phyloP scores from a whole-genome alignment of 2,888 invertebrate species.

The Hedya salicella region DNA sequence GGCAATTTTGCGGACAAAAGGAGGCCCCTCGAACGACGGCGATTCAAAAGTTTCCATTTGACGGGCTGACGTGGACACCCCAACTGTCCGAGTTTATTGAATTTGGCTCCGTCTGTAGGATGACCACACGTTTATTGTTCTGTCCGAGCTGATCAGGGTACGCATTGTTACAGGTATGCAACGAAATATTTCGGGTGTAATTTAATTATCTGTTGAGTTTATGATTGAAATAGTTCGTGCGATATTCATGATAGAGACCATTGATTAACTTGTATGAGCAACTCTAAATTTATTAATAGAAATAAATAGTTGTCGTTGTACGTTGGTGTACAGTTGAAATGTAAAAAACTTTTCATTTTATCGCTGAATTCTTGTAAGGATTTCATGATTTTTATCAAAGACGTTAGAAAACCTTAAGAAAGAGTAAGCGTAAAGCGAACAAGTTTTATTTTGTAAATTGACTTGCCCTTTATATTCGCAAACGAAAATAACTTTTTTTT shows the following conservation, averaged over 20 bases:
- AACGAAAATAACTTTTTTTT: too few species aligned
- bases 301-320: too few species aligned
- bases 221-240: conserved; percentile 41
- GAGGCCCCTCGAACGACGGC: conserved; percentile 70
- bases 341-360: too few species aligned
- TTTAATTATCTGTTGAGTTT: conserved; percentile 54
- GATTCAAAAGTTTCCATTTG: conserved; percentile 79
- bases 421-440: too few species aligned
- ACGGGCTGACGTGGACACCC: conserved; percentile 63
- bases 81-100: conserved; percentile 76
- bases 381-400: too few species aligned
- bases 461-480: too few species aligned
- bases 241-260: conserved; percentile 18
- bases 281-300: background rate
- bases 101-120: conserved; percentile 70
- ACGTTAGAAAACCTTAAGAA: too few species aligned
- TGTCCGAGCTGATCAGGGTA: conserved; percentile 70
- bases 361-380: too few species aligned
- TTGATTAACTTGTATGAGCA: conserved; percentile 19
- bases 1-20: conserved; percentile 83
- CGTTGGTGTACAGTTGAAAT: too few species aligned
- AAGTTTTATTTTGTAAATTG: too few species aligned
- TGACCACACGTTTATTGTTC: conserved; percentile 80
- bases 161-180: conserved; percentile 63
- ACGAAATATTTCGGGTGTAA: conserved; percentile 51